Conservation (phyloP, 1,140 invertebrate genomes). For the Drosophila lini region DNA sequence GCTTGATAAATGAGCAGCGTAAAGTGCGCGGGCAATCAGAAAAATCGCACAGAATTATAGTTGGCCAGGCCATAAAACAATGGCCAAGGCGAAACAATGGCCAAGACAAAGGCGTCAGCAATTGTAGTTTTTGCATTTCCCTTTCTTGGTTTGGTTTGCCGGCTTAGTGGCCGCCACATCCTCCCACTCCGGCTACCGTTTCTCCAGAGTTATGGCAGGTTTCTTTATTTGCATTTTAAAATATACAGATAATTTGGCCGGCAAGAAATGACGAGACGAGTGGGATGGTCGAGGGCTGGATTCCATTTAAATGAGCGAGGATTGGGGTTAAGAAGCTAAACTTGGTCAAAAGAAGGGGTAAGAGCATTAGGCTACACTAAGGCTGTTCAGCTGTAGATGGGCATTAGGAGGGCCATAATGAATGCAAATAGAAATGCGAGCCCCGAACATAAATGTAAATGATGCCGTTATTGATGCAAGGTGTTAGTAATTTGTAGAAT, state of each 20-base stretch:
- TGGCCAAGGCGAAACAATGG: conserved; percentile 52
- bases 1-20: conserved; percentile 76
- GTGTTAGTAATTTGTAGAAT: conserved; percentile 7
- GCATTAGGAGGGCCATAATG: conserved; percentile 2
- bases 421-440: conserved; percentile 8
- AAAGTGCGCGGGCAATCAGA: conserved; percentile 72
- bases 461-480: background rate
- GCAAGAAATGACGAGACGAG: conserved; percentile 15
- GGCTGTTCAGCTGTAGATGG: background rate
- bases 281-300: background rate
- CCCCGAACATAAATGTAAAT: conserved; percentile 9
- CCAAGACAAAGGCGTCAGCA: conserved; percentile 55
- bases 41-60: conserved; percentile 79
- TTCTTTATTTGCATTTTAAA: conserved; percentile 56
- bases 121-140: conserved; percentile 34
- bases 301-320: conserved; percentile 48
- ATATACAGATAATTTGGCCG: conserved; percentile 36
- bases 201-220: conserved; percentile 36
- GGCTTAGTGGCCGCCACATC: conserved; percentile 14
- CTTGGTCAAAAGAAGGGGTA: conserved; percentile 2
- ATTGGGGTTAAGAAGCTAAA: conserved; percentile 37
- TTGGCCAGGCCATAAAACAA: conserved; percentile 66
- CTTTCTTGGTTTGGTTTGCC: background rate
- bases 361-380: conserved; percentile 26
- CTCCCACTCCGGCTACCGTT: background rate